These are phyloP conservation scores for Spongia lamella DNA, from an alignment of 37 sponge, comb jelly and placozoan genomes.

Conservation along the genomic window DNA sequence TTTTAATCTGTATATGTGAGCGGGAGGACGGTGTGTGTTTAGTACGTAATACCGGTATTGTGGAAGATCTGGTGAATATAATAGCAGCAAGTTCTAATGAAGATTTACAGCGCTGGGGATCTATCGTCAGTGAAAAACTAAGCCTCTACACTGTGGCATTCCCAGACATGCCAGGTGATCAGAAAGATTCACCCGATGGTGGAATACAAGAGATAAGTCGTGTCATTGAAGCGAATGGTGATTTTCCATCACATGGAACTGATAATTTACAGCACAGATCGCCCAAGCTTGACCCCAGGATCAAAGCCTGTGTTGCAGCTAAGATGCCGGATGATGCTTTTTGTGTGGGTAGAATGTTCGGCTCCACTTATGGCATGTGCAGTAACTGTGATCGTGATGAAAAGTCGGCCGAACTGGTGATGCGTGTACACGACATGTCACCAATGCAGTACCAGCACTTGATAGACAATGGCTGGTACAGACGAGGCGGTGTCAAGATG, in stretches of 20 bases:
- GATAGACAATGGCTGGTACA: slow-evolving; percentile 84
- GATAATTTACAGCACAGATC: too few species aligned
- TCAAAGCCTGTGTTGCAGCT: too few species aligned
- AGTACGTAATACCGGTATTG: slow-evolving; percentile 33
- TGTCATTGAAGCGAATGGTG: too few species aligned
- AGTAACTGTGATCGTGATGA: slow-evolving; percentile 79
- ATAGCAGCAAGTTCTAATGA: slow-evolving; percentile 13
- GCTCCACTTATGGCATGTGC: slow-evolving; percentile 66
- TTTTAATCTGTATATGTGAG: slow-evolving; percentile 56
- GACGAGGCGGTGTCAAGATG: slow-evolving; percentile 93
- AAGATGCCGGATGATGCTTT: slow-evolving; percentile 16
- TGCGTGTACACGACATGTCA: slow-evolving; percentile 67
- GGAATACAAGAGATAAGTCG: too few species aligned
- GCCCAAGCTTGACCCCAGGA: too few species aligned
- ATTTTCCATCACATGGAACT: too few species aligned
- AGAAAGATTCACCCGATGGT: too few species aligned
- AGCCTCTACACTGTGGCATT: slow-evolving; percentile 50
- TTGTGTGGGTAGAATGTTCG: slow-evolving; percentile 65
- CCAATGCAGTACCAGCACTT: slow-evolving; percentile 81
- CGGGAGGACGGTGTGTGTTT: slow-evolving; percentile 37
- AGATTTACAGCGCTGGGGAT: slow-evolving; percentile 69
- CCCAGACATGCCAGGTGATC: too few species aligned
- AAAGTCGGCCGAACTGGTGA: slow-evolving; percentile 73
- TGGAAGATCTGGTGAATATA: slow-evolving; percentile 32
- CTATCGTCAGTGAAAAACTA: slow-evolving; percentile 63